Percentiles rank a stretch among this genome's conserved stretches.
Evolutionary conservation across 2,797 vertebrate genomes (phyloP).

Genomic region (Eutrigla gurnardus): DNA sequence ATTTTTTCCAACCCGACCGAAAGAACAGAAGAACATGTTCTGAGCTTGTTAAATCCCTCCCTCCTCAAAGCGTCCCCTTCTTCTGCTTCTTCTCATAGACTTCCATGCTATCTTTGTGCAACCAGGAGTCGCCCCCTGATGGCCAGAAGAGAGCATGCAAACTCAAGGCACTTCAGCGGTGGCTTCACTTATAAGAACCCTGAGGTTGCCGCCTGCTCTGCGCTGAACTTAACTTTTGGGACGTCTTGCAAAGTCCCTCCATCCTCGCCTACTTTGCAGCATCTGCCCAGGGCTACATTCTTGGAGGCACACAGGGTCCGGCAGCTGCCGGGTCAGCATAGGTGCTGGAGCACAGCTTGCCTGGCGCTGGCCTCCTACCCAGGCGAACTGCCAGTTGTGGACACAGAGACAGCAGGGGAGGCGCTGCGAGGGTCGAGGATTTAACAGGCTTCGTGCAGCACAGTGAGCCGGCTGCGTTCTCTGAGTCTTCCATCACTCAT

Average conservation of each 20-base stretch:
- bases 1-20: no score
- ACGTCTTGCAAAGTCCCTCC: conserved; percentile 46
- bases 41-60: no score
- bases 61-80: no score
- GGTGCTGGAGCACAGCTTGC: conserved; percentile 76
- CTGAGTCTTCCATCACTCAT: conserved; percentile 39
- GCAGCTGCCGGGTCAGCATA: conserved; percentile 80
- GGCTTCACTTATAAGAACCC: no score
- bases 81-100: no score
- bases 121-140: no score
- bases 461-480: conserved; percentile 32
- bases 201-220: no score
- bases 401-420: conserved; percentile 68
- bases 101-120: no score
- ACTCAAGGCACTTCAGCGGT: no score
- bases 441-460: conserved; percentile 50
- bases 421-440: conserved; percentile 44
- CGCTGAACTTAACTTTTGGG: no score
- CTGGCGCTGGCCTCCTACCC: conserved; percentile 76
- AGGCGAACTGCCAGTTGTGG: conserved; percentile 76
- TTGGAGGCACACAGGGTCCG: conserved; percentile 73
- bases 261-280: conserved; percentile 67
- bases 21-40: no score
- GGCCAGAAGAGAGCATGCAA: no score
- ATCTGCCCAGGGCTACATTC: conserved; percentile 76